Base-by-base conservation (phyloP, 2,888 invertebrate species). In the Axea sp. region DNA sequence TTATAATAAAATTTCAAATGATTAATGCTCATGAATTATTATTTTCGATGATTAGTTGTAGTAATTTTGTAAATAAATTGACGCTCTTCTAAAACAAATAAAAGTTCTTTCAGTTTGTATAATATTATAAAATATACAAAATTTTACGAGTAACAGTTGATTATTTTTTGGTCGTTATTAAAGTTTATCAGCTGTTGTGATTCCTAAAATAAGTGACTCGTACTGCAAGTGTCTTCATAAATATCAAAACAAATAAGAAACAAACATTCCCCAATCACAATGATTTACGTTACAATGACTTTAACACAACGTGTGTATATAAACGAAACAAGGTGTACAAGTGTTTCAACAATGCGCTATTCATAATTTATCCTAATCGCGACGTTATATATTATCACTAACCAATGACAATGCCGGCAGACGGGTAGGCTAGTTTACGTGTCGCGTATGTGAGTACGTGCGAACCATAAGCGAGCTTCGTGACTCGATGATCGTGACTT, bases 401-500 rank as follows among this genome's bases (percentile, higher is more conserved):
- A 9, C 33, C 62, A 60, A 57, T 60, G 41, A 55, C 49, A 30
- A 33, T 24, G 35, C 26, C 35, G 22, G 24, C 41, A 19, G 39
- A 30, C 15, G 41, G 41, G 62, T 67, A 59, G 65, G 62, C 62
- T 47, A 62, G 30, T 43, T 55, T 33, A 60, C 55, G 47, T 45
- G 35, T 47, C 28, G 35, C 51, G 41, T 43, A 26, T 43, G 37
- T 37, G 51, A 14, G 59, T 37, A 51, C 45, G 37, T 19, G 68
- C 55, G 35, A 68, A 17, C 51, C 45, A 53, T 47, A 43, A 64
- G 53, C 68, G 30, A 17, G 37, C 69, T 69, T 76, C 76, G 76
- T 76, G 75, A 76, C 75, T 73, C 60, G 28, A 45, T 43, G 65
- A 59, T 76, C 75, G 75, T 76, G 76, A 76, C 73, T 73, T 1